phyloP scores from a whole-genome alignment of 2,113 vertebrate genomes.

The Syngnathus typhle region DNA sequence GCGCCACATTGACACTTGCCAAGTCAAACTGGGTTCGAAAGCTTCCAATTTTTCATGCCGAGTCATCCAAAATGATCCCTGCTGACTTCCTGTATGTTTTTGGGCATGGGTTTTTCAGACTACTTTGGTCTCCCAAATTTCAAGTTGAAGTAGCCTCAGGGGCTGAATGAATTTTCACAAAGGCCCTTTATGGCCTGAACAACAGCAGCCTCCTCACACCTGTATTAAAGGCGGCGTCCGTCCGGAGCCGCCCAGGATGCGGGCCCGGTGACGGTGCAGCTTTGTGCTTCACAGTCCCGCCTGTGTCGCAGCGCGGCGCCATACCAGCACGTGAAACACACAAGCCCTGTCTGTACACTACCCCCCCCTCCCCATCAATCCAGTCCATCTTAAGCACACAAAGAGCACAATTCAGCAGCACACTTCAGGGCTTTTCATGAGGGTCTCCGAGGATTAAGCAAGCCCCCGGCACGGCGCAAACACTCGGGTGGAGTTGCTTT shows the following conservation, averaged over 20 bases:
- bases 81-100: too few species aligned
- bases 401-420: conserved; percentile 67
- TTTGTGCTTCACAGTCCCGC: conserved; percentile 30
- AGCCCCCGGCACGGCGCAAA: conserved; percentile 13
- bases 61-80: too few species aligned
- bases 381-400: conserved; percentile 58
- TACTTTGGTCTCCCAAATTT: too few species aligned
- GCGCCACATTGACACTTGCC: neutral
- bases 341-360: conserved; percentile 49
- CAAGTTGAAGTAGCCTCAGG: too few species aligned
- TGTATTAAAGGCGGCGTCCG: conserved; percentile 38
- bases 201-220: conserved; percentile 38
- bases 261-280: conserved; percentile 12
- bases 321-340: conserved; percentile 67
- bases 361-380: conserved; percentile 46
- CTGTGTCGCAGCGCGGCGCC: conserved; percentile 44
- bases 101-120: too few species aligned
- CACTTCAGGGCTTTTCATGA: conserved; percentile 54
- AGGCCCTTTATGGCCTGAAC: neutral
- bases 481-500: conserved; percentile 37
- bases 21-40: too few species aligned
- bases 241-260: conserved; percentile 35
- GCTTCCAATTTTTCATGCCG: too few species aligned
- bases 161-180: too few species aligned
- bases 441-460: conserved; percentile 43